Evolutionary conservation across 2,797 vertebrate species (phyloP), one percentile per base, ranked within the genome.

Genomic region (Silurus lanzhouensis): DNA sequence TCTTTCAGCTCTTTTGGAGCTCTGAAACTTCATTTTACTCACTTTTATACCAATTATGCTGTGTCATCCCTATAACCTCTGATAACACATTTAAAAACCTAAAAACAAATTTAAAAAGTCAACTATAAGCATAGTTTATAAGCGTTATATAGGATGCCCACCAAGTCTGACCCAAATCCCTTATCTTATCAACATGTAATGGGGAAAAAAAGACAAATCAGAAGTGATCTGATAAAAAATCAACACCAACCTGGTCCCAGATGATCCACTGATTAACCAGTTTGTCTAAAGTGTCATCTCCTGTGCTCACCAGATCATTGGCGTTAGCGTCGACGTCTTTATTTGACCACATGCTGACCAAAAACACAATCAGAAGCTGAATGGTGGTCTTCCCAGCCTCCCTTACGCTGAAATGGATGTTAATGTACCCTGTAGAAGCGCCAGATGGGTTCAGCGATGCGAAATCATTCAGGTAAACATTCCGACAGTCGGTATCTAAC

Each of bases 161-260:
- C 71, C 17, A 52, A 22, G 31, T n/a, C n/a, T 22, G 7, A 71
- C 19, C 3, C 25, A 31, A 17, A 15, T 10, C 44, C 70, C n/a
- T 25, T 17, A 57, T 57, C 2, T 0, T 10, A 72, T 71, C n/a
- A 22, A 48, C 44, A 48, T 71, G 13, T 7, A 15, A 68, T 17
- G 7, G 60, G 25, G 1, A 27, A 25, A 27, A 9, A 10, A 3
- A 44, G 13, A 19, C n/a, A n/a, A 19, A 57, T 10, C 15, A 19
- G 57, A 75, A 15, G 1, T 48, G 5, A 55, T 74, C 14, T 10
- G 19, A 58, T 27, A 20, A 12, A 60, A 31, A 74, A 6, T n/a
- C 14, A 25, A 48, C 46, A 80, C 94, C 90, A 88, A 97, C 97
- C 96, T 95, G 92, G 90, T 97, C 97, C 97, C 97, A 98, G 67